Evolutionary conservation across 2,113 vertebrate genomes (phyloP).

Genomic region (Triplophysa siluroides): DNA sequence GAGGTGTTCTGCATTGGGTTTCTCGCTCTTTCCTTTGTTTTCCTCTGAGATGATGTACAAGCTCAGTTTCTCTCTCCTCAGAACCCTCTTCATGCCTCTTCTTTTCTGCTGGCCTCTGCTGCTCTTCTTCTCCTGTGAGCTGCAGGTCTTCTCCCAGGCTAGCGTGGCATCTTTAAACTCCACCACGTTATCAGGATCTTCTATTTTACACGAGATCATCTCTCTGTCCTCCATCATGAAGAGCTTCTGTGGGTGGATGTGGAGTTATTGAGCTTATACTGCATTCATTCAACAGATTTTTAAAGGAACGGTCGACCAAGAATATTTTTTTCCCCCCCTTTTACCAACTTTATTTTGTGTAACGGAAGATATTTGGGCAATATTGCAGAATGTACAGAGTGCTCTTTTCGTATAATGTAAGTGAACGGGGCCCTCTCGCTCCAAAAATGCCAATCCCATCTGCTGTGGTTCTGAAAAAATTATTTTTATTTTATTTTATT

Average conservation of each 20-base stretch:
- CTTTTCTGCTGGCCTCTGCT: slow-evolving; percentile 35
- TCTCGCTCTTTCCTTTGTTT: slow-evolving; percentile 61
- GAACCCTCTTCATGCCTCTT: slow-evolving; percentile 66
- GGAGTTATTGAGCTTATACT: neutral
- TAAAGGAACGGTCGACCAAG: neutral
- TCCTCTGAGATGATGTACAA: slow-evolving; percentile 68
- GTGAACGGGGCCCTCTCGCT: too few relatives aligned
- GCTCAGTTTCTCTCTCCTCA: slow-evolving; percentile 73
- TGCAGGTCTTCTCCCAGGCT: slow-evolving; percentile 72
- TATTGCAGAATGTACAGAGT: neutral
- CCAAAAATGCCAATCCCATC: too few relatives aligned
- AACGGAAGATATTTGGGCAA: neutral
- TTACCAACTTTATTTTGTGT: too few relatives aligned
- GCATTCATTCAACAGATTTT: too few relatives aligned
- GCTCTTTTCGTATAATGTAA: too few relatives aligned
- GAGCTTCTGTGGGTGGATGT: slow-evolving; percentile 68
- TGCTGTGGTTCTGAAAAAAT: too few relatives aligned
- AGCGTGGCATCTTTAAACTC: slow-evolving; percentile 77
- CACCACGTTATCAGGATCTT: slow-evolving; percentile 67
- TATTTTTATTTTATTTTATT: too few relatives aligned
- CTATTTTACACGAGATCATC: slow-evolving; percentile 63
- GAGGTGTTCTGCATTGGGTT: slow-evolving; percentile 69
- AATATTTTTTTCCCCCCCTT: too few relatives aligned
- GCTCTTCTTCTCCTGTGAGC: slow-evolving; percentile 39
- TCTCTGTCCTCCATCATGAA: slow-evolving; percentile 78